Conservation (phyloP, 2,888 invertebrate species). For the Oligia latruncula region DNA sequence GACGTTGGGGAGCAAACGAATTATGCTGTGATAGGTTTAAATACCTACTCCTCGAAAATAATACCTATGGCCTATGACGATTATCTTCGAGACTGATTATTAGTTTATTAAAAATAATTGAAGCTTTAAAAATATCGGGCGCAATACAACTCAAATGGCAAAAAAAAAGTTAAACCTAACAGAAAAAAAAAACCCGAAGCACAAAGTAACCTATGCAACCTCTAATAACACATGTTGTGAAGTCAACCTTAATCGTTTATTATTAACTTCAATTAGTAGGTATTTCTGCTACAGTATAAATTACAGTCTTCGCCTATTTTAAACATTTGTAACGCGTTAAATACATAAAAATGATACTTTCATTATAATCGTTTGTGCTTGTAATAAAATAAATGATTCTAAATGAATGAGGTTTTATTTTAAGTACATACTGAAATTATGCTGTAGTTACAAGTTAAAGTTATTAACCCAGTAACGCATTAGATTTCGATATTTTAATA, state of each 20-base stretch:
- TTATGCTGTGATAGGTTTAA: background rate
- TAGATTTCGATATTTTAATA: slow-evolving; percentile 11
- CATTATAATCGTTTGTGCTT: background rate
- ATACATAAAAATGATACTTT: background rate
- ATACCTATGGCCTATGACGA: background rate
- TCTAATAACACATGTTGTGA: background rate
- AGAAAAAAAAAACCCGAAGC: background rate
- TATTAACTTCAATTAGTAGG: background rate
- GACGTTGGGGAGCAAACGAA: background rate
- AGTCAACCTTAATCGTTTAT: background rate
- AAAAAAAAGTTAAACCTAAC: background rate
- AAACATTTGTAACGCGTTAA: background rate
- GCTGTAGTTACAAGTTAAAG: background rate
- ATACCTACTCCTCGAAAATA: background rate
- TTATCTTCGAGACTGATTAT: background rate
- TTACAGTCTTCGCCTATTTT: background rate
- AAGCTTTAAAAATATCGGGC: background rate
- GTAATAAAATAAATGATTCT: slow-evolving; percentile 14
- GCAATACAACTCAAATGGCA: background rate
- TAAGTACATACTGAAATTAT: background rate
- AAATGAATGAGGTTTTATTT: background rate
- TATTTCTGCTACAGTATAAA: background rate
- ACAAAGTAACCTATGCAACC: background rate
- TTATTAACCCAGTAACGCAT: slow-evolving; percentile 5
- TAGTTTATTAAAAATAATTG: background rate